Conservation (phyloP, 2,888 invertebrate genomes). For the Sthenelais limicola region DNA sequence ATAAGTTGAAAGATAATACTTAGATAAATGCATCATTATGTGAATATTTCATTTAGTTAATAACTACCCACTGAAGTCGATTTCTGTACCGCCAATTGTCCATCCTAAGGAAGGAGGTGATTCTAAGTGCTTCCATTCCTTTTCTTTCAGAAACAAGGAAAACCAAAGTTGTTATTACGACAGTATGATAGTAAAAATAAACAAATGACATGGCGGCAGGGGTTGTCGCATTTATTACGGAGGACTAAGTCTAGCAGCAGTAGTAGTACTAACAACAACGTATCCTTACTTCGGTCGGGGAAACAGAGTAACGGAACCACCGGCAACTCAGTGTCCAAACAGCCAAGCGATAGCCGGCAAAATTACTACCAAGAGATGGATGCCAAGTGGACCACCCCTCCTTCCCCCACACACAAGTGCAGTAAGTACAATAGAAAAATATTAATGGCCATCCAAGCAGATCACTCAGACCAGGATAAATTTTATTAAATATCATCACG, state of each 20-base stretch:
- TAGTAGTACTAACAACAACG: conserved; percentile 46
- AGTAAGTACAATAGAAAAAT: no score
- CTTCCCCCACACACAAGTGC: conserved; percentile 43
- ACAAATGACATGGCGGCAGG: conserved; percentile 45
- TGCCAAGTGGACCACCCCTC: conserved; percentile 45
- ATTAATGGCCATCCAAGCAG: no score
- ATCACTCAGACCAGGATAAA: no score
- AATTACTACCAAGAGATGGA: conserved; percentile 43
- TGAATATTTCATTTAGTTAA: no score
- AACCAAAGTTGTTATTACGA: conserved; percentile 33
- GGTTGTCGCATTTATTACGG: conserved; percentile 45
- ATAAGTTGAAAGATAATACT: no score
- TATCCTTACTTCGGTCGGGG: conserved; percentile 36
- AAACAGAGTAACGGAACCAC: conserved; percentile 41
- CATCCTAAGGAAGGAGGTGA: no score
- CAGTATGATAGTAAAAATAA: conserved; percentile 41
- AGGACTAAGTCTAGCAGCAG: conserved; percentile 39
- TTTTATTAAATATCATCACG: no score
- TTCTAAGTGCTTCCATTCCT: background rate
- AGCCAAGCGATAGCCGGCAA: conserved; percentile 31
- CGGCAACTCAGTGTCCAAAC: conserved; percentile 35
- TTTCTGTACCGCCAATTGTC: no score
- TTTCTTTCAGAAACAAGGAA: conserved; percentile 39
- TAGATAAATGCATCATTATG: no score
- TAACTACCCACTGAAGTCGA: no score